Percentiles rank a stretch among this genome's conserved stretches.
These are phyloP conservation scores for Cheilosia urbana DNA, from an alignment of 2,888 invertebrate species.

Conservation along the genomic window DNA sequence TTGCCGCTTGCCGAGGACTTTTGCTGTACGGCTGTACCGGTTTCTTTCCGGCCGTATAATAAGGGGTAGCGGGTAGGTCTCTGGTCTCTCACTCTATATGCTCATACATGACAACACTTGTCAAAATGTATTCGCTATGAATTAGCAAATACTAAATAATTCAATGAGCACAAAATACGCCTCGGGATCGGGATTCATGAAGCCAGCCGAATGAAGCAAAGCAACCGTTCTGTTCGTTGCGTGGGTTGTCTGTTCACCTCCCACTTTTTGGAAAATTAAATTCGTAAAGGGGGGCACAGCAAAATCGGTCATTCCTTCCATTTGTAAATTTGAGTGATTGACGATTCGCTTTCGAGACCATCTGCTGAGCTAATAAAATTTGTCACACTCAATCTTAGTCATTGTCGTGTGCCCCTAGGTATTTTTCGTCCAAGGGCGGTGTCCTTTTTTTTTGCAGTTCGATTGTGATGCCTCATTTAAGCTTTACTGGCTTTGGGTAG, in stretches of 20 bases:
- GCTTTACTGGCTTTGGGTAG: slow-evolving; percentile 10
- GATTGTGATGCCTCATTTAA: slow-evolving; percentile 54
- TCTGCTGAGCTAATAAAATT: slow-evolving; percentile 67
- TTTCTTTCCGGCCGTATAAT: slow-evolving; percentile 6
- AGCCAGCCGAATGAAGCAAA: slow-evolving; percentile 14
- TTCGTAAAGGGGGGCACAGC: slow-evolving; percentile 11
- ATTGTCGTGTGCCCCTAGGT: slow-evolving; percentile 40
- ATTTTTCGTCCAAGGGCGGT: background rate
- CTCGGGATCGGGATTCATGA: slow-evolving; percentile 41
- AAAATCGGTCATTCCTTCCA: background rate
- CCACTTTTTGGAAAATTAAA: slow-evolving; percentile 58
- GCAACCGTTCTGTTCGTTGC: slow-evolving; percentile 54
- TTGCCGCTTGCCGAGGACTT: background rate
- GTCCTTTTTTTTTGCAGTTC: slow-evolving; percentile 26
- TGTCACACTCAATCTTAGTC: slow-evolving; percentile 69
- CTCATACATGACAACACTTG: slow-evolving; percentile 73
- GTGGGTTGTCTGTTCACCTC: slow-evolving; percentile 41
- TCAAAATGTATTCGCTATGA: slow-evolving; percentile 74
- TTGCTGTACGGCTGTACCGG: slow-evolving; percentile 36
- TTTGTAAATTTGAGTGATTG: slow-evolving; percentile 25
- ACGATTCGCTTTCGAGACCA: slow-evolving; percentile 53
- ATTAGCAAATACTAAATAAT: slow-evolving; percentile 74
- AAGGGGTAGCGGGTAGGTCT: background rate
- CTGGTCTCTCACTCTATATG: slow-evolving; percentile 43
- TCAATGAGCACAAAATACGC: slow-evolving; percentile 68